Conservation (phyloP, 2,888 invertebrate species). For the Drosophila macrothrix region DNA sequence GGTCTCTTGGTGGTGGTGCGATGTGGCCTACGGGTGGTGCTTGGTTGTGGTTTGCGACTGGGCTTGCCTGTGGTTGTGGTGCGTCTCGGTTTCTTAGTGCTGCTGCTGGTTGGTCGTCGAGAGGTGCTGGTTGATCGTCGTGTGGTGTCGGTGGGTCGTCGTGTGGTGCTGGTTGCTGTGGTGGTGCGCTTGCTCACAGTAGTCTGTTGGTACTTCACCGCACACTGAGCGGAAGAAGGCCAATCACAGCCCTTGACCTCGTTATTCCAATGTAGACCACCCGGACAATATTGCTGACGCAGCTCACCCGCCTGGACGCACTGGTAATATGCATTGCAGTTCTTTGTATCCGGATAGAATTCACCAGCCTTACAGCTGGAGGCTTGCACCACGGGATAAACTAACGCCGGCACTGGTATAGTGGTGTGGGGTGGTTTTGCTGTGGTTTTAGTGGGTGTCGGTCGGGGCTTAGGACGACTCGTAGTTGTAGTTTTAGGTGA, state of each 20-base stretch:
- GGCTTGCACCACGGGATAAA: constrained; percentile 84
- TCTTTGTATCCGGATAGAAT: constrained; percentile 87
- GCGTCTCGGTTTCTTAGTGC: constrained; percentile 48
- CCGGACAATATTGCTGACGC: constrained; percentile 90
- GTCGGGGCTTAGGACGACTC: constrained; percentile 71
- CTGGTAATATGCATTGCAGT: constrained; percentile 91
- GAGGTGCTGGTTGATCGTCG: constrained; percentile 52
- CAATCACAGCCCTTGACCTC: constrained; percentile 90
- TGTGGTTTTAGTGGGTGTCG: constrained; percentile 67
- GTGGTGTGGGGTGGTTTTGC: constrained; percentile 78
- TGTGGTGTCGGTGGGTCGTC: constrained; percentile 15
- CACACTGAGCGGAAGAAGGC: constrained; percentile 91
- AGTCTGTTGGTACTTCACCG: constrained; percentile 51
- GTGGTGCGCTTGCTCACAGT: constrained; percentile 14
- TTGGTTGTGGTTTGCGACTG: constrained; percentile 30
- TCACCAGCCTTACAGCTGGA: constrained; percentile 86
- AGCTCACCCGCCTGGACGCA: constrained; percentile 90
- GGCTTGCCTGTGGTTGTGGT: constrained; percentile 48
- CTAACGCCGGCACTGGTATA: constrained; percentile 85
- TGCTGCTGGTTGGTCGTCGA: background rate
- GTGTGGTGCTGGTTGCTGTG: constrained; percentile 1
- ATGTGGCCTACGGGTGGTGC: constrained; percentile 2
- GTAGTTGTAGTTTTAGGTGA: constrained; percentile 70
- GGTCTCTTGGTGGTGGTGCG: constrained; percentile 56
- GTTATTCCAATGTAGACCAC: constrained; percentile 92